These are phyloP conservation scores for Agrypnia vestita DNA, from an alignment of 1,140 invertebrate genomes.

Conservation along the genomic window DNA sequence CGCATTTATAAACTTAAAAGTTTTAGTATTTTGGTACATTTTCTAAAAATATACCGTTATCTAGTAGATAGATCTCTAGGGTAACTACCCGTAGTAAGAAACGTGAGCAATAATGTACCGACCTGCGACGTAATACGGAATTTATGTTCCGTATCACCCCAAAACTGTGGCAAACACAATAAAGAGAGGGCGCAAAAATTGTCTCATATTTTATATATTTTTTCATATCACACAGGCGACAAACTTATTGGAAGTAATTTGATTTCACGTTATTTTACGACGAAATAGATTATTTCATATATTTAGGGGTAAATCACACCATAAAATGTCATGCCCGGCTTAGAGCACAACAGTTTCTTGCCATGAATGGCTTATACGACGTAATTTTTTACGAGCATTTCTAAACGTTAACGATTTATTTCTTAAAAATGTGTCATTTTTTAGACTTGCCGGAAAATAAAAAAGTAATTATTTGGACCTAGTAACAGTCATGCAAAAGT, in stretches of 20 bases:
- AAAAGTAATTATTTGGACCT: too few species aligned
- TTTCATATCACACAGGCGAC: conserved; percentile 19
- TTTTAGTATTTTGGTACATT: too few species aligned
- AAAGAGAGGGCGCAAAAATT: conserved; percentile 2
- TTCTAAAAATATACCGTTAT: too few species aligned
- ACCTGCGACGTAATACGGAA: conserved; percentile 11
- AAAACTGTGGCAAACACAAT: conserved; percentile 19
- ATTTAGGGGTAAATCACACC: conserved; percentile 2
- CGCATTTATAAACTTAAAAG: too few species aligned
- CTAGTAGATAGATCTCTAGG: too few species aligned
- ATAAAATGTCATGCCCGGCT: neutral
- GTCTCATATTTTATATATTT: conserved; percentile 22
- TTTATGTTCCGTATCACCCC: neutral
- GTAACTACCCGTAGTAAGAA: neutral
- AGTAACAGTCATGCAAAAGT: too few species aligned
- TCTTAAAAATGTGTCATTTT: too few species aligned
- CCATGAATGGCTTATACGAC: neutral
- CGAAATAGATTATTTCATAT: conserved; percentile 8
- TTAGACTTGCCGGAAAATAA: too few species aligned
- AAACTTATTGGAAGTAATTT: conserved; percentile 26
- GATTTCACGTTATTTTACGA: conserved; percentile 28
- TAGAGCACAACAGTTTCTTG: conserved; percentile 3
- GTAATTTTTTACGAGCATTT: neutral
- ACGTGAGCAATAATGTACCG: conserved; percentile 5
- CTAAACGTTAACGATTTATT: too few species aligned